Evolutionary conservation across 2,888 invertebrate genomes (phyloP).

Genomic region (Sthenelais limicola): DNA sequence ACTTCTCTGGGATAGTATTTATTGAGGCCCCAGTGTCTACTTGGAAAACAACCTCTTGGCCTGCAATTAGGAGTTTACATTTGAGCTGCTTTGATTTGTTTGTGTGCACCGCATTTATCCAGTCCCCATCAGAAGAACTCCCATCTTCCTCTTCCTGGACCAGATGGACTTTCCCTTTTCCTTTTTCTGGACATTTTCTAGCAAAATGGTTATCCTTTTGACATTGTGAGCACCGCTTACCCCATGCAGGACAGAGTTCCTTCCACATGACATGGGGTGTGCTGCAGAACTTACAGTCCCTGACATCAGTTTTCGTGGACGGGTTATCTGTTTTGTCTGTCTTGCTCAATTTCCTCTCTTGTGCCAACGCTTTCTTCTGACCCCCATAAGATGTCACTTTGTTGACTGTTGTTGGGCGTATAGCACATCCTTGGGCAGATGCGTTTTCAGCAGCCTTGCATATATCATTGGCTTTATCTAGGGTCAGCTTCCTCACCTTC

Average conservation of each 20-base stretch:
- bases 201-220: conserved; percentile 7
- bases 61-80: neutral
- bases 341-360: neutral
- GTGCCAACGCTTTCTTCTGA: neutral
- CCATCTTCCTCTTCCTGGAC: neutral
- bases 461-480: neutral
- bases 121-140: neutral
- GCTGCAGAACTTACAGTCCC: neutral
- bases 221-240: no score
- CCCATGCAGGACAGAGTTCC: no score
- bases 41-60: neutral
- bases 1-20: neutral
- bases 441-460: conserved; percentile 4
- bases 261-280: neutral
- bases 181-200: neutral
- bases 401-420: neutral
- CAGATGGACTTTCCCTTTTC: neutral
- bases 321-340: neutral
- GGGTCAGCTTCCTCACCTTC: neutral
- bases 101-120: neutral
- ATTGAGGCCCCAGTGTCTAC: neutral
- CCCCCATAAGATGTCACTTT: no score
- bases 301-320: no score
- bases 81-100: neutral
- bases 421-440: neutral